Evolutionary conservation across 2,113 vertebrate genomes (phyloP).

Genomic region (Oryzias melastigma): DNA sequence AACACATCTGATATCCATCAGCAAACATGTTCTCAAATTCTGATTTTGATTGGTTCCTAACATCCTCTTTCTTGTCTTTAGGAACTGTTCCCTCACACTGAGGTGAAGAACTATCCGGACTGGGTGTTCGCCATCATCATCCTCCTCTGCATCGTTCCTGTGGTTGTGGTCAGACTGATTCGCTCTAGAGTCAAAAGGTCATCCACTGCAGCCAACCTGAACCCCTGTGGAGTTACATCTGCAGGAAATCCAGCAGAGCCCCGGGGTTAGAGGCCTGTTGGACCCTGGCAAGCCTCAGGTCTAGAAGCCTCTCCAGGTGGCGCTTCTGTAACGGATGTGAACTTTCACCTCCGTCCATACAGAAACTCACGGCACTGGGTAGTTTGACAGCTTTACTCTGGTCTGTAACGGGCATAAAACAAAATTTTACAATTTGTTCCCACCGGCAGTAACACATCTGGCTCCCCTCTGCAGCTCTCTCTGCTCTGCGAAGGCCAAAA

Average conservation of each 20-base stretch:
- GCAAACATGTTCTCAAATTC: background rate
- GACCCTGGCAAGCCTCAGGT: slow-evolving; percentile 65
- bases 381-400: too few species aligned
- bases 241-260: slow-evolving; percentile 64
- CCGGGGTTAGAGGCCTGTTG: slow-evolving; percentile 63
- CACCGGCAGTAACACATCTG: too few species aligned
- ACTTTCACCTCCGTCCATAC: too few species aligned
- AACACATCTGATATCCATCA: background rate
- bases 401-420: too few species aligned
- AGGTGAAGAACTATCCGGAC: slow-evolving; percentile 75
- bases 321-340: too few species aligned
- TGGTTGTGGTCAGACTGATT: slow-evolving; percentile 70
- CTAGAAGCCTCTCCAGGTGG: slow-evolving; percentile 55
- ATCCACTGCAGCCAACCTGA: background rate
- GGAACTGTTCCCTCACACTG: slow-evolving; percentile 79
- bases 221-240: slow-evolving; percentile 37
- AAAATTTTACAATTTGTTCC: too few species aligned
- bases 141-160: slow-evolving; percentile 74
- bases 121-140: slow-evolving; percentile 82
- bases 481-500: too few species aligned
- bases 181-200: background rate
- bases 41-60: background rate
- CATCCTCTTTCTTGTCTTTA: slow-evolving; percentile 13
- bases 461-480: too few species aligned
- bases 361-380: too few species aligned